Evolutionary conservation across 2,113 vertebrate species (phyloP).

Genomic region (Indicator indicator): DNA sequence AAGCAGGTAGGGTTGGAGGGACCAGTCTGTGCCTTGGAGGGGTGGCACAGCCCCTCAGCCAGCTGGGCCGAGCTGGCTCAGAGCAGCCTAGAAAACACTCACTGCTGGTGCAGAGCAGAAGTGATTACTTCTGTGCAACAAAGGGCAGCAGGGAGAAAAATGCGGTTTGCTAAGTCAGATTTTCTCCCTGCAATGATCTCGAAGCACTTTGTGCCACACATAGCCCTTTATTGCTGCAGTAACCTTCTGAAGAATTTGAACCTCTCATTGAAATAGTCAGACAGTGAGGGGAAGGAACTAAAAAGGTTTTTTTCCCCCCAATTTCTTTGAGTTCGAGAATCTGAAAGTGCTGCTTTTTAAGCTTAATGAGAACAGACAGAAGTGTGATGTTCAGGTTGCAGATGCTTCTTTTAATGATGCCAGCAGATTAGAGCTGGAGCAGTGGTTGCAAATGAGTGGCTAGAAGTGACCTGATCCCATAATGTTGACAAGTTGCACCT

Average conservation of each 20-base stretch:
- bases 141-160: background rate
- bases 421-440: background rate
- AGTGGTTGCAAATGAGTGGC: background rate
- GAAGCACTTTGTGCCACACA: accelerated
- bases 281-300: background rate
- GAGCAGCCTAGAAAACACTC: background rate
- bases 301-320: background rate
- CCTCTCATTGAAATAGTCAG: background rate
- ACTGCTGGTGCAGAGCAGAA: background rate
- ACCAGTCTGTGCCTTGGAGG: background rate
- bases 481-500: accelerated
- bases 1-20: background rate
- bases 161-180: background rate
- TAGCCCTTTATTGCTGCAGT: background rate
- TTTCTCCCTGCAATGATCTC: background rate
- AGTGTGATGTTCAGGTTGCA: background rate
- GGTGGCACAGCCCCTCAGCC: background rate
- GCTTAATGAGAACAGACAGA: background rate
- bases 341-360: background rate
- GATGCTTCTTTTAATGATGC: background rate
- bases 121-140: background rate
- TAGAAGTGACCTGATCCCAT: background rate
- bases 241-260: background rate
- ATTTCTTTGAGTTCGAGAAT: background rate
- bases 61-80: background rate